Percentiles rank a stretch among this genome's conserved stretches.
Evolutionary conservation across 1,140 invertebrate genomes (phyloP).

Genomic region (Cherax destructor): DNA sequence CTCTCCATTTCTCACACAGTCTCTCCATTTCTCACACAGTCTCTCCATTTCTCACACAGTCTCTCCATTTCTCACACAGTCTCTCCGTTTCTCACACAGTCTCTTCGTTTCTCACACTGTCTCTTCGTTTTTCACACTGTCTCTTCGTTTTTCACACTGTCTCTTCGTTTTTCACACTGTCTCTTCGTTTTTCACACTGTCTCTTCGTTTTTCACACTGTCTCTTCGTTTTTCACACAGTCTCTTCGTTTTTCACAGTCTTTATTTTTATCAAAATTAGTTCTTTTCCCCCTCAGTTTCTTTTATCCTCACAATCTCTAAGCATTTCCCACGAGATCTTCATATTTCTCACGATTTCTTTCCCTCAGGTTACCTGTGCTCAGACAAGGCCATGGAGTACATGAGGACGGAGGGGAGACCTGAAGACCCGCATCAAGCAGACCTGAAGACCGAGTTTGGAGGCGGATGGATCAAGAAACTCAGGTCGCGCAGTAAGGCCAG

Average conservation of each 20-base stretch:
- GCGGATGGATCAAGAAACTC: conserved; percentile 67
- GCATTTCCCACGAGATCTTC: no score
- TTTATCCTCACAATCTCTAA: background rate
- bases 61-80: background rate
- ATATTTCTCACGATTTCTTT: no score
- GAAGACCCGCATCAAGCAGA: conserved; percentile 64
- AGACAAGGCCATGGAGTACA: conserved; percentile 69
- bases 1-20: background rate
- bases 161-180: background rate
- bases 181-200: background rate
- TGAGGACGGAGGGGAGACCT: conserved; percentile 63
- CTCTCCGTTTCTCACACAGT: background rate
- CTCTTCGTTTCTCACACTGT: background rate
- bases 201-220: no score
- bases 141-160: background rate
- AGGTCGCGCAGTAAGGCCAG: conserved; percentile 66
- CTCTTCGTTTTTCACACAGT: no score
- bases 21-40: background rate
- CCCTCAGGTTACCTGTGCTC: conserved; percentile 69
- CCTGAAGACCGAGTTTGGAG: conserved; percentile 56
- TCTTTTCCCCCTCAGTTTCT: background rate
- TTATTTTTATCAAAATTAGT: background rate
- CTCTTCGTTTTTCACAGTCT: no score
- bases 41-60: background rate
- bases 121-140: background rate